phyloP scores from a whole-genome alignment of 2,888 invertebrate species.

The Heteromyza rotundicornis region DNA sequence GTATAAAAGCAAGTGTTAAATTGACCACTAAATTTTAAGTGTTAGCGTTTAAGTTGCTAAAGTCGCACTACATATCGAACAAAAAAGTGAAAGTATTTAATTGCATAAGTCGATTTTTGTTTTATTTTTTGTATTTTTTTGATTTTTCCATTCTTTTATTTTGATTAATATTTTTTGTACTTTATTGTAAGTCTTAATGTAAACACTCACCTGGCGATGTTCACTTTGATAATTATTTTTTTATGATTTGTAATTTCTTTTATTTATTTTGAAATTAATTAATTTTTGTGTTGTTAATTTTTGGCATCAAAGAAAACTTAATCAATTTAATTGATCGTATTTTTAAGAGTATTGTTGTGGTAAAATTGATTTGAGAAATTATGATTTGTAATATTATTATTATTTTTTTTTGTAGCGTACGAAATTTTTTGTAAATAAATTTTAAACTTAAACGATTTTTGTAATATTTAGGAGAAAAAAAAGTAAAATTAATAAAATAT shows the following conservation, averaged over 20 bases:
- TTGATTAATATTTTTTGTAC: conserved; percentile 7
- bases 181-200: conserved; percentile 10
- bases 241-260: neutral
- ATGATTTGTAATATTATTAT: neutral
- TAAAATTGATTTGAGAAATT: neutral
- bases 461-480: neutral
- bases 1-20: conserved; percentile 4
- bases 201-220: conserved; percentile 5
- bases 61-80: too few relatives aligned
- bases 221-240: conserved; percentile 6
- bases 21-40: neutral
- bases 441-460: neutral
- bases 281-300: neutral
- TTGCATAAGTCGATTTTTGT: conserved; percentile 14
- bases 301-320: too few relatives aligned
- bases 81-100: conserved; percentile 23
- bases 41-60: too few relatives aligned
- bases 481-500: neutral
- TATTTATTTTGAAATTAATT: neutral
- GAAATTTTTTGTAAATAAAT: neutral
- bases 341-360: neutral
- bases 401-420: neutral
- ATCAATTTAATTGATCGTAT: neutral
- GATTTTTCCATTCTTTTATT: neutral
- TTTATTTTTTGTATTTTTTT: neutral